Conservation (phyloP, 1,140 invertebrate genomes). For the Muscidifurax raptorellus region DNA sequence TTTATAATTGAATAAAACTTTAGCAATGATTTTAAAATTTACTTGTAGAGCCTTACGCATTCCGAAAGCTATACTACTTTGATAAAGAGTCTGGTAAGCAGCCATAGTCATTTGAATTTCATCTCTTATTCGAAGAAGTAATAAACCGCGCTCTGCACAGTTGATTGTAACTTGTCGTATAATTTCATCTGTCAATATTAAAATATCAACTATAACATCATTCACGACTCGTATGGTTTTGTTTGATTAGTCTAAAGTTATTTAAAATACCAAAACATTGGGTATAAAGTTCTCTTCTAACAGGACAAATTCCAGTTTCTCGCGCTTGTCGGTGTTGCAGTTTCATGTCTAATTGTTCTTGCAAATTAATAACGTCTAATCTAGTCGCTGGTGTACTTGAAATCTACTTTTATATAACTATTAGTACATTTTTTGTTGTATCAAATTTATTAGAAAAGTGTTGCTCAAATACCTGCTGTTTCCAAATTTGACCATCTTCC, state of each 20-base stretch:
- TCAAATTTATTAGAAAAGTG: background rate
- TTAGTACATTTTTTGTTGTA: background rate
- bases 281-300: slow-evolving; percentile 94
- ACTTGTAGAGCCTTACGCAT: slow-evolving; percentile 97
- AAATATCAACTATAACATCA: background rate
- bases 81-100: slow-evolving; percentile 95
- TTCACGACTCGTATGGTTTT: too few species aligned
- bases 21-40: slow-evolving; percentile 26
- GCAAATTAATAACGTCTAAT: slow-evolving; percentile 95
- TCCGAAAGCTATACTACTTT: slow-evolving; percentile 98
- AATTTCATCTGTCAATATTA: slow-evolving; percentile 84
- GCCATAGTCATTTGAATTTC: slow-evolving; percentile 97
- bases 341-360: slow-evolving; percentile 94
- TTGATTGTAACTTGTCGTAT: slow-evolving; percentile 97
- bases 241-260: background rate
- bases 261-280: slow-evolving; percentile 92
- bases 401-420: slow-evolving; percentile 77
- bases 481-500: slow-evolving; percentile 90
- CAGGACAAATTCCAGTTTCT: slow-evolving; percentile 97
- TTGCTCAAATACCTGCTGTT: slow-evolving; percentile 81
- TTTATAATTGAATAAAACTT: background rate
- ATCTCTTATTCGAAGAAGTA: slow-evolving; percentile 93
- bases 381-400: slow-evolving; percentile 96
- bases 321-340: slow-evolving; percentile 94
- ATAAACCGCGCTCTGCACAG: slow-evolving; percentile 95